Conservation (phyloP, 1,140 invertebrate genomes). For the Pseudomyrmex gracilis region DNA sequence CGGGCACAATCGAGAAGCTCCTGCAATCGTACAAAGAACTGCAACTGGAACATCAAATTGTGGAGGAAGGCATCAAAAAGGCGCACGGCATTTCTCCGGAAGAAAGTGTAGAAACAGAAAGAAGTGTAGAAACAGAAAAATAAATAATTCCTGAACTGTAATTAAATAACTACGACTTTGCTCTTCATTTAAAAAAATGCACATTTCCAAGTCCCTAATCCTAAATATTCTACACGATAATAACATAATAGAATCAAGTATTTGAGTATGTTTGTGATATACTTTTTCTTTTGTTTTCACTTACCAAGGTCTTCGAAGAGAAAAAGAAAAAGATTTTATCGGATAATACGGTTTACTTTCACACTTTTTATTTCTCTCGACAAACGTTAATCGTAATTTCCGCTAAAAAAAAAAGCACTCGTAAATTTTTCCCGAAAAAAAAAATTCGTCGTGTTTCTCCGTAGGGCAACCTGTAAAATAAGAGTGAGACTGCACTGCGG, state of each 20-base stretch:
- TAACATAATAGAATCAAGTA: neutral
- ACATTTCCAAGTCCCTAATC: neutral
- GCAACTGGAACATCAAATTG: slow-evolving; percentile 85
- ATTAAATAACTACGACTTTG: neutral
- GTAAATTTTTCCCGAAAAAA: neutral
- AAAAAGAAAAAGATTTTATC: neutral
- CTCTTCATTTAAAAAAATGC: neutral
- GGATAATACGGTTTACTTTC: neutral
- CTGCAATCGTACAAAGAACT: slow-evolving; percentile 89
- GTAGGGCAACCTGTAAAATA: slow-evolving; percentile 40
- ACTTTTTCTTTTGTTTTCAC: neutral
- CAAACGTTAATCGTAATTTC: neutral
- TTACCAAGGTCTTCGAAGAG: neutral
- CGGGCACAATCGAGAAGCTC: slow-evolving; percentile 87
- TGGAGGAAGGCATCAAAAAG: slow-evolving; percentile 87
- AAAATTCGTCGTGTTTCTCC: neutral
- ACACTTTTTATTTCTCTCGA: no score
- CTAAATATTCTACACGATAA: neutral
- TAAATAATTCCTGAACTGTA: slow-evolving; percentile 28
- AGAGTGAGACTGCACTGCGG: slow-evolving; percentile 49
- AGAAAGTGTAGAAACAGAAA: slow-evolving; percentile 25
- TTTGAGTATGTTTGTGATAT: neutral
- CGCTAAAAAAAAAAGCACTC: neutral
- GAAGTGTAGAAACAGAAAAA: slow-evolving; percentile 36
- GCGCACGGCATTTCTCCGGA: slow-evolving; percentile 84